These are phyloP conservation scores for Paracanthobrama guichenoti DNA, from an alignment of 2,113 vertebrate genomes.

Conservation along the genomic window DNA sequence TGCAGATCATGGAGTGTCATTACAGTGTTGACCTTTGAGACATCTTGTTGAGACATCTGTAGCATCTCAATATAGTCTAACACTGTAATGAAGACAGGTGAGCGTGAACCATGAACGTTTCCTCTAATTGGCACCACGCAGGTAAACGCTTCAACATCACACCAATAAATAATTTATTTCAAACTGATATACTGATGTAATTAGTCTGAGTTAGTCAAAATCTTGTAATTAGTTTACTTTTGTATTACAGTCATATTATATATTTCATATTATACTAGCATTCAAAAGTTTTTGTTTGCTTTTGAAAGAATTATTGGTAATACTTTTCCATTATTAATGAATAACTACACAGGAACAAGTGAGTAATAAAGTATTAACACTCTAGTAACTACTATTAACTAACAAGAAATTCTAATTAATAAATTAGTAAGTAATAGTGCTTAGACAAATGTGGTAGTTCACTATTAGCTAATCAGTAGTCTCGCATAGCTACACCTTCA, in stretches of 20 bases:
- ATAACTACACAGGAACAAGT: too few relatives aligned
- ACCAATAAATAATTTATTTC: constrained; percentile 30
- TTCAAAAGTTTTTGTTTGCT: background rate
- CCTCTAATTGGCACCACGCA: constrained; percentile 53
- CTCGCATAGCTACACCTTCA: too few relatives aligned
- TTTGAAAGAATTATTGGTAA: background rate
- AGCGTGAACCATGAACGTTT: constrained; percentile 30
- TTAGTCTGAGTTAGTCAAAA: background rate
- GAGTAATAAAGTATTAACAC: too few relatives aligned
- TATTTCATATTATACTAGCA: background rate
- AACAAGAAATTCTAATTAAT: too few relatives aligned
- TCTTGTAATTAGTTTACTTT: background rate
- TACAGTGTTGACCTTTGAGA: constrained; percentile 44
- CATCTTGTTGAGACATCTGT: constrained; percentile 33
- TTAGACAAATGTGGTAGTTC: too few relatives aligned
- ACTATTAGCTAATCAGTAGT: too few relatives aligned
- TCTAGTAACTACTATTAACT: too few relatives aligned
- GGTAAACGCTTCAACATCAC: constrained; percentile 41
- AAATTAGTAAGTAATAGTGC: too few relatives aligned
- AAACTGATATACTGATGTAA: constrained; percentile 19
- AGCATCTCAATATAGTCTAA: constrained; percentile 25
- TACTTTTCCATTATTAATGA: too few relatives aligned
- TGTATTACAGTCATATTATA: background rate
- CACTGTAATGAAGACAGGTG: constrained; percentile 37
- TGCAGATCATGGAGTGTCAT: constrained; percentile 13